Conservation (phyloP, 2,113 vertebrate genomes). For the Elephas maximus region DNA sequence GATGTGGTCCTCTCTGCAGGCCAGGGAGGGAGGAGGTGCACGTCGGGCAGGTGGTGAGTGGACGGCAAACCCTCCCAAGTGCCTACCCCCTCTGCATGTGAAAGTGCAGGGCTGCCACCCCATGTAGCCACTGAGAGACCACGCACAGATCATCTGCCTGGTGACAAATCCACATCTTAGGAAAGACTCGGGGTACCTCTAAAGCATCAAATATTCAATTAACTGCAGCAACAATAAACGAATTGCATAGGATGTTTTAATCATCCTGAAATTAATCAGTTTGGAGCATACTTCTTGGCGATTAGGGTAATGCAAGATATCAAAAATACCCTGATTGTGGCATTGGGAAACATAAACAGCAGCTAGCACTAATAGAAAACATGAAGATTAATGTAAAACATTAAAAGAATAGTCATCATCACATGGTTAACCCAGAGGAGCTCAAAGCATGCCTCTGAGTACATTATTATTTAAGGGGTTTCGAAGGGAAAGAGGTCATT, state of each 20-base stretch:
- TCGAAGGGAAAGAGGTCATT: conserved; percentile 72
- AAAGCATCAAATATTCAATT: conserved; percentile 80
- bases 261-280: conserved; percentile 77
- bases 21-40: background rate
- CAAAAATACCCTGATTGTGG: conserved; percentile 86
- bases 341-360: conserved; percentile 82
- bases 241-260: conserved; percentile 76
- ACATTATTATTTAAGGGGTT: conserved; percentile 82
- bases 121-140: conserved; percentile 29
- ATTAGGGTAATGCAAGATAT: conserved; percentile 86
- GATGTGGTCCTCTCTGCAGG: background rate
- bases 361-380: conserved; percentile 83
- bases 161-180: conserved; percentile 56
- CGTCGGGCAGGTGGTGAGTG: background rate
- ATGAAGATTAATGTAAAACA: conserved; percentile 85
- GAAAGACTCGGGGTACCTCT: conserved; percentile 73
- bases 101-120: conserved; percentile 8
- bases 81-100: conserved; percentile 4
- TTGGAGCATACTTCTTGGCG: conserved; percentile 74
- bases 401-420: conserved; percentile 85
- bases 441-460: conserved; percentile 72
- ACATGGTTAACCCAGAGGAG: conserved; percentile 75
- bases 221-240: conserved; percentile 75
- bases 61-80: conserved; percentile 24
- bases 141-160: conserved; percentile 43